Evolutionary conservation across 2,797 vertebrate genomes (phyloP).

Genomic region (Hydrocynus forskahlii): DNA sequence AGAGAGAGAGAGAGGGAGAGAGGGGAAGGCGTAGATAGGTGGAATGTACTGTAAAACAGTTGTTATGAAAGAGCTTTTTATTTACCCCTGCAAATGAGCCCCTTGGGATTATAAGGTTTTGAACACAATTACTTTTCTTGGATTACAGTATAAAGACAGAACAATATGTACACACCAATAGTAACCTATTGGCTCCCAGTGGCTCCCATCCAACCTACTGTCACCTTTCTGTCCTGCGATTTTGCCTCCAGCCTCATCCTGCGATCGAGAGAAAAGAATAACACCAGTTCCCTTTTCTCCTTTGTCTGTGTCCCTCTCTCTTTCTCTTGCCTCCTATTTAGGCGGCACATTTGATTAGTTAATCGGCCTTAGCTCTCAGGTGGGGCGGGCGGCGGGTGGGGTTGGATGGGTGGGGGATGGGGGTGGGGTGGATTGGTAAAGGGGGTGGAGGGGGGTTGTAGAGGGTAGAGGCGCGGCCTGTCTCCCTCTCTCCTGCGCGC

Average conservation of each 20-base stretch:
- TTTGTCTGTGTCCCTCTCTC: slow-evolving; percentile 33
- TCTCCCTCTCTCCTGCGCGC: slow-evolving; percentile 80
- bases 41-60: too few relatives aligned
- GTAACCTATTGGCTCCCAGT: not conserved
- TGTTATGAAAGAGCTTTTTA: too few relatives aligned
- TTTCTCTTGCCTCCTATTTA: slow-evolving; percentile 78
- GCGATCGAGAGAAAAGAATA: slow-evolving; percentile 1
- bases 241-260: slow-evolving; percentile 13
- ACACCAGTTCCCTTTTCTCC: not conserved
- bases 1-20: too few relatives aligned
- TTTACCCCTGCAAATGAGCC: too few relatives aligned
- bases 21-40: too few relatives aligned
- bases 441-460: slow-evolving; percentile 71
- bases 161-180: not conserved
- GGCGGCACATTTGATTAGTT: slow-evolving; percentile 83
- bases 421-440: slow-evolving; percentile 72
- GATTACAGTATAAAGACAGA: too few relatives aligned
- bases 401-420: slow-evolving; percentile 41
- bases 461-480: slow-evolving; percentile 29
- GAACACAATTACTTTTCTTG: too few relatives aligned
- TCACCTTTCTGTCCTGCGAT: not conserved
- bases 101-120: too few relatives aligned
- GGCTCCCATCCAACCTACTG: not conserved
- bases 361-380: slow-evolving; percentile 93
- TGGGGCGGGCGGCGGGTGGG: slow-evolving; percentile 80